Evolutionary conservation across 2,888 invertebrate genomes (phyloP).

Genomic region (Flabesymbios commensalis): DNA sequence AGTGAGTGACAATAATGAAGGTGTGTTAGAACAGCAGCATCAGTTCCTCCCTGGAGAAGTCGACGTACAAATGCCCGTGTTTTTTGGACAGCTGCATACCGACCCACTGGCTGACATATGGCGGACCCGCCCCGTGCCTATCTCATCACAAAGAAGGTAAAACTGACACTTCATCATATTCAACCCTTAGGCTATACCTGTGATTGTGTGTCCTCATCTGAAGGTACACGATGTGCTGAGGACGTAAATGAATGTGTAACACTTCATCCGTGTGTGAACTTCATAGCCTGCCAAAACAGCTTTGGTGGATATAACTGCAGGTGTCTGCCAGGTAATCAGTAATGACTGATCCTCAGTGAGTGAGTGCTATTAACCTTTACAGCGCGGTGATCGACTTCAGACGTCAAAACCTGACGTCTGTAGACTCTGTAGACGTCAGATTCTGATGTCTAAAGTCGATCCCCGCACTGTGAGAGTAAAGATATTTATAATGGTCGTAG

Average conservation of each 20-base stretch:
- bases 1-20: too few relatives aligned
- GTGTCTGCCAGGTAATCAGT: slow-evolving; percentile 36
- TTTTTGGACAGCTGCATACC: slow-evolving; percentile 47
- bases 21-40: too few relatives aligned
- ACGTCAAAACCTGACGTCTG: too few relatives aligned
- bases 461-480: too few relatives aligned
- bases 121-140: slow-evolving; percentile 34
- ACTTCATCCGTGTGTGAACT: slow-evolving; percentile 30
- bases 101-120: slow-evolving; percentile 47
- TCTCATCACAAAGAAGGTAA: slow-evolving; percentile 37
- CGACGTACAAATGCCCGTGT: slow-evolving; percentile 28
- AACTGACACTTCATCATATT: too few relatives aligned
- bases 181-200: too few relatives aligned
- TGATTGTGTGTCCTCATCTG: slow-evolving; percentile 31
- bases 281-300: slow-evolving; percentile 32
- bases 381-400: too few relatives aligned
- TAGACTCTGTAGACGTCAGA: too few relatives aligned
- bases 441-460: too few relatives aligned
- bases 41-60: not conserved
- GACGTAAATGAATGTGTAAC: slow-evolving; percentile 45
- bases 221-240: slow-evolving; percentile 56
- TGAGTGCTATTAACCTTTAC: too few relatives aligned
- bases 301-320: slow-evolving; percentile 37
- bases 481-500: too few relatives aligned
- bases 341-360: too few relatives aligned